phyloP scores from a whole-genome alignment of 2,888 invertebrate genomes.

The Morpho achilles region DNA sequence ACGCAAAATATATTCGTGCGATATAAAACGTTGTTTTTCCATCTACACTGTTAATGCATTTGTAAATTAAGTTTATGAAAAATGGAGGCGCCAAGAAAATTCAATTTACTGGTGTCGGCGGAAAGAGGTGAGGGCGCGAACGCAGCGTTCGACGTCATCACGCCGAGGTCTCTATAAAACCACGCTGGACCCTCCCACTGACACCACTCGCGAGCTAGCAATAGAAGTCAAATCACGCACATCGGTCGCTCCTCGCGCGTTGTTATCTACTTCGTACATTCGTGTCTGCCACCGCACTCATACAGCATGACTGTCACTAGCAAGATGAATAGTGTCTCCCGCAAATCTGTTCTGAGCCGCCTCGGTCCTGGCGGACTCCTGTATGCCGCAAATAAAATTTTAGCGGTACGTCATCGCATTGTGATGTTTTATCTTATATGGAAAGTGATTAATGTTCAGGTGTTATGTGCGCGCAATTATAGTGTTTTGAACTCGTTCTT shows the following conservation, averaged over 20 bases:
- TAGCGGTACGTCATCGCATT: constrained; percentile 70
- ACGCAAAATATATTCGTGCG: neutral
- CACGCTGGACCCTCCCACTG: constrained; percentile 59
- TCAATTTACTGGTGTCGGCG: constrained; percentile 34
- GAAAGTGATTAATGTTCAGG: constrained; percentile 35
- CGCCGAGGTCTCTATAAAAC: constrained; percentile 73
- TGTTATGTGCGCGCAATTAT: constrained; percentile 40
- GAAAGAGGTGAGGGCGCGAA: constrained; percentile 44
- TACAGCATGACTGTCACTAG: constrained; percentile 72
- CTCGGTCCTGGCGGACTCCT: constrained; percentile 72
- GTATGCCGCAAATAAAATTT: constrained; percentile 72
- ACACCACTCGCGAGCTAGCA: constrained; percentile 63
- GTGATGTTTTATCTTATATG: constrained; percentile 44
- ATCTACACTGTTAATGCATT: constrained; percentile 46
- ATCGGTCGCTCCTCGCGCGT: constrained; percentile 52
- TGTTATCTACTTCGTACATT: constrained; percentile 48
- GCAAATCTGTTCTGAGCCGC: constrained; percentile 68
- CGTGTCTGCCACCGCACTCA: constrained; percentile 50
- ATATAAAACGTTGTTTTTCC: constrained; percentile 30
- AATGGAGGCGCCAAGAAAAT: constrained; percentile 57
- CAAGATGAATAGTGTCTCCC: constrained; percentile 77
- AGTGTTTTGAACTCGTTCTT: constrained; percentile 60
- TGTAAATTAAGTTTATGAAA: constrained; percentile 43
- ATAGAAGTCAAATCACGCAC: constrained; percentile 51
- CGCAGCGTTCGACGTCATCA: constrained; percentile 56